Percentiles rank a stretch among this genome's conserved stretches.
phyloP scores from a whole-genome alignment of 2,113 vertebrate species.

The Daphoenositta chrysoptera region DNA sequence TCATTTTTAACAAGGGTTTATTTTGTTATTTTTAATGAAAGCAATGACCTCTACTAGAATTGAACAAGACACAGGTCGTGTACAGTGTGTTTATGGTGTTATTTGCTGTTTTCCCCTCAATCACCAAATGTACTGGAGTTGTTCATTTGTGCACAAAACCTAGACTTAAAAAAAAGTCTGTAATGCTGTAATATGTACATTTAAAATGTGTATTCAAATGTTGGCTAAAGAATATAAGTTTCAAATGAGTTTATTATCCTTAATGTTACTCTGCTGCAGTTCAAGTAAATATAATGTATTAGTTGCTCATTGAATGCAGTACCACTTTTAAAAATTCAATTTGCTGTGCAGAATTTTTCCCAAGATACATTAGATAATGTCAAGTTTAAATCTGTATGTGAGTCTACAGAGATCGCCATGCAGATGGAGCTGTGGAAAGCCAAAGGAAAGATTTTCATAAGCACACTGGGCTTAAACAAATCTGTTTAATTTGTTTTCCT shows the following conservation, averaged over 20 bases:
- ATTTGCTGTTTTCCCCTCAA: not conserved
- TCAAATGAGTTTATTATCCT: not conserved
- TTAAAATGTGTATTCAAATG: not conserved
- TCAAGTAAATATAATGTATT: constrained; percentile 8
- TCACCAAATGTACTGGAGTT: not conserved
- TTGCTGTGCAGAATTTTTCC: constrained; percentile 10
- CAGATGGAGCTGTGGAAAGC: constrained; percentile 12
- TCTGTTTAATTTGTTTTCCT: constrained; percentile 52
- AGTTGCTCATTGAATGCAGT: not conserved
- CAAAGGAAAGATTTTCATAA: constrained; percentile 1
- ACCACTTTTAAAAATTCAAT: not conserved
- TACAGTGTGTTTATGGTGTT: not conserved
- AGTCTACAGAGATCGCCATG: not conserved
- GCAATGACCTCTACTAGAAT: not conserved
- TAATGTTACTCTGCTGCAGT: not conserved
- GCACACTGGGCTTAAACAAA: constrained; percentile 15
- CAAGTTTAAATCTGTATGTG: not conserved
- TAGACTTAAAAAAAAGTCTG: not conserved
- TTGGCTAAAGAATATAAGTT: not conserved
- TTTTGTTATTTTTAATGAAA: not conserved
- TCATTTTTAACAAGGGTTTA: not conserved
- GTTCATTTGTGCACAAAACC: not conserved
- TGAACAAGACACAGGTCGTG: not conserved
- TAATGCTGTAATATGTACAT: not conserved
- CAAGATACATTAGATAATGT: not conserved